Evolutionary conservation across 30 jellyfish, hydroid and myxozoan species (phyloP).

Genomic region (Mastigias papua): DNA sequence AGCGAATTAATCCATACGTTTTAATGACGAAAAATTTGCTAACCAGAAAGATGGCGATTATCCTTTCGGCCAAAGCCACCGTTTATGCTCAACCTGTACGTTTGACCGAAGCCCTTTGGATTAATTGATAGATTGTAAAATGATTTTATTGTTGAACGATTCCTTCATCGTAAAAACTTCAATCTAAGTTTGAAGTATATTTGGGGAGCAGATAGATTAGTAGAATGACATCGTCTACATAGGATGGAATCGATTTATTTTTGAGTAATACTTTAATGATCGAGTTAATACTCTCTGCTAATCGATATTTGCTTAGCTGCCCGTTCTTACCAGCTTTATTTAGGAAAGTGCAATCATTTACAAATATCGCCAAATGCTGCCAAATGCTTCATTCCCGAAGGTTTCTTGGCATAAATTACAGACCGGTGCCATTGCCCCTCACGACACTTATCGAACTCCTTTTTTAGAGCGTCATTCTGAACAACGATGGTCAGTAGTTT

Average conservation of each 20-base stretch:
- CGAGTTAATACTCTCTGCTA: neutral
- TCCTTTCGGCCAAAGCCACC: too few relatives aligned
- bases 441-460: neutral
- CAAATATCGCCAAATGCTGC: conserved; percentile 16
- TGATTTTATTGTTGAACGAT: too few relatives aligned
- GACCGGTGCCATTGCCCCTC: neutral
- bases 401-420: neutral
- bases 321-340: neutral
- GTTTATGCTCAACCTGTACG: too few relatives aligned
- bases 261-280: neutral
- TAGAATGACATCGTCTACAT: neutral
- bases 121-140: too few relatives aligned
- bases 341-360: neutral
- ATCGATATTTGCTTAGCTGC: neutral
- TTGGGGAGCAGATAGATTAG: neutral
- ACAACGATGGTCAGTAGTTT: neutral
- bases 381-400: conserved; percentile 17
- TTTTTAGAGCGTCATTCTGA: neutral
- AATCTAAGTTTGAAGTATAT: too few relatives aligned
- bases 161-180: too few relatives aligned
- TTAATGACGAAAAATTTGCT: too few relatives aligned
- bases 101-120: too few relatives aligned
- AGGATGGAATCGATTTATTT: neutral
- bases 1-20: too few relatives aligned
- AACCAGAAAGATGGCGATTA: too few relatives aligned